Base-by-base conservation (phyloP, 2,888 invertebrate genomes). In the Ormia ochracea region DNA sequence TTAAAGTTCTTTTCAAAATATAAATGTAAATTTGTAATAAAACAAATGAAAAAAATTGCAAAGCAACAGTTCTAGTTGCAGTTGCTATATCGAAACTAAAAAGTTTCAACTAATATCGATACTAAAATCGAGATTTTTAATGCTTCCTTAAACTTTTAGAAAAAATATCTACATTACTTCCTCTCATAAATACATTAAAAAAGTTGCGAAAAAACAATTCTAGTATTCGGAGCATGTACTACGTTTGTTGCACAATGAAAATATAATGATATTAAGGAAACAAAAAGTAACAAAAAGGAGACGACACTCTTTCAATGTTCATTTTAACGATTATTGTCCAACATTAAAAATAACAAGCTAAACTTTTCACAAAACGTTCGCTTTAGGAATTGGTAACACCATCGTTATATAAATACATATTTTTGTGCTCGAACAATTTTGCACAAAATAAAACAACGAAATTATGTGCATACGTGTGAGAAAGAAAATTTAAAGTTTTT, bases 321-420 rank as follows among this genome's bases (percentile, higher is more conserved):
- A 50, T 66, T 78, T 88, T 88, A 88, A 88, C 88, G 89, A 87
- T 88, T 88, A 88, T 88, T 88, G 87, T 85, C 81, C 83, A 48
- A 85, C 87, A 88, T 88, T 88, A 88, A 88, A 88, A 88, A 88
- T 88, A 88, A 88, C 88, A 88, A 88, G 88, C 87, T 87, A 87
- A 88, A 88, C 86, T 88, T 88, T 88, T 85, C 86, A 85, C 85
- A 86, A 86, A 86, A 86, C 72, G 86, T 85, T 85, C 85, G 84
- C 85, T 86, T 85, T 85, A 84, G 87, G 87, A 86, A 87, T 86
- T 85, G 78, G 58, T 69, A 68, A 61, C 68, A 68, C 76, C 69
- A 77, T 43, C 58, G 41, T 31, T 23, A 54, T 63, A 31, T 17
- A 17, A 28, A 41, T 59, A 58, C n/a, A n/a, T n/a, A n/a, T n/a